phyloP scores from a whole-genome alignment of 2,113 vertebrate species.

The Coptodon bakossiorum region DNA sequence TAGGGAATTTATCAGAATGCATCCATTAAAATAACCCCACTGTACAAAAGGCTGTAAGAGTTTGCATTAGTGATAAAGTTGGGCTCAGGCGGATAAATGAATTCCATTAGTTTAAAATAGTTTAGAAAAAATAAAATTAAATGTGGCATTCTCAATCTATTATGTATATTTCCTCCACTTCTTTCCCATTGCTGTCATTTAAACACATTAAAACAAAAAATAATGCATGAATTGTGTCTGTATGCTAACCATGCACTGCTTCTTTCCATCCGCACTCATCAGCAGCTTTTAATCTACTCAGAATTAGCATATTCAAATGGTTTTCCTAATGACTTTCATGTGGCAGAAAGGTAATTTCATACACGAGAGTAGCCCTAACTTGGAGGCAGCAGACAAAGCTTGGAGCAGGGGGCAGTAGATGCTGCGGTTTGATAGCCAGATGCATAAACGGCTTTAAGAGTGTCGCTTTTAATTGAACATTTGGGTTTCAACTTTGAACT shows the following conservation, averaged over 20 bases:
- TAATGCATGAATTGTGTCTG: neutral
- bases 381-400: conserved; percentile 27
- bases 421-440: neutral
- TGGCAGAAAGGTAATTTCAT: conserved; percentile 57
- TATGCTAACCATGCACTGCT: neutral
- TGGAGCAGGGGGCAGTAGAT: conserved; percentile 13
- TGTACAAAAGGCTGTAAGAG: neutral
- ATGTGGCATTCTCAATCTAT: neutral
- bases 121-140: no score
- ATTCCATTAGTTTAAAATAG: neutral
- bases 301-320: conserved; percentile 67
- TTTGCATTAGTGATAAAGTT: neutral
- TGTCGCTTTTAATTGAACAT: conserved; percentile 29
- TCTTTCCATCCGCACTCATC: conserved; percentile 37
- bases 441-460: neutral
- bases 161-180: neutral
- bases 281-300: conserved; percentile 61
- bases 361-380: conserved; percentile 40
- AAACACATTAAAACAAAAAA: neutral
- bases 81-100: neutral
- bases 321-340: conserved; percentile 66
- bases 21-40: neutral
- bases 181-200: neutral
- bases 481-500: conserved; percentile 48
- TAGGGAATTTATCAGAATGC: neutral